A percentile compares a stretch with the other conserved stretches of the same genome.
Conservation (phyloP, 1,140 invertebrate genomes). For the Hycleus cichorii region DNA sequence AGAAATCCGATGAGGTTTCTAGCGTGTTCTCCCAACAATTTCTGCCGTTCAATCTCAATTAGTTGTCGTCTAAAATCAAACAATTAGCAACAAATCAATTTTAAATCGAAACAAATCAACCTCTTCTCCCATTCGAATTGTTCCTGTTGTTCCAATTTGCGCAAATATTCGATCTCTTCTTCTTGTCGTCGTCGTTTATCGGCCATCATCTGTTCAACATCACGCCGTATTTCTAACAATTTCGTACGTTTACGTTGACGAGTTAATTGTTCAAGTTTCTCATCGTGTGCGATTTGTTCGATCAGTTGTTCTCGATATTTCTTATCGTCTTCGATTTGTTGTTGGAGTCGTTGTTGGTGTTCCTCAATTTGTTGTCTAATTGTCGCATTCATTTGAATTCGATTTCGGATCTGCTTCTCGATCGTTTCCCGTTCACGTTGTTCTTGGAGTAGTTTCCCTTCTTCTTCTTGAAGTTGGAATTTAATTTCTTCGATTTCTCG, state of each 20-base stretch:
- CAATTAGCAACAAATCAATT: background rate
- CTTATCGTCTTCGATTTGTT: constrained; percentile 30
- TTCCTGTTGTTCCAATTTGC: constrained; percentile 32
- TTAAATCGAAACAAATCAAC: constrained; percentile 17
- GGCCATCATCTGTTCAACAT: constrained; percentile 35
- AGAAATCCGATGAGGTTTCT: constrained; percentile 40
- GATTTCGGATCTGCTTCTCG: constrained; percentile 28
- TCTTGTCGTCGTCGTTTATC: constrained; percentile 31
- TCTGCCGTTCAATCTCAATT: constrained; percentile 42
- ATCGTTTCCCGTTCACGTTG: constrained; percentile 26
- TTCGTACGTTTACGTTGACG: constrained; percentile 34
- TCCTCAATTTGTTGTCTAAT: constrained; percentile 30
- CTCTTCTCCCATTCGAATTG: constrained; percentile 33
- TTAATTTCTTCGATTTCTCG: constrained; percentile 36
- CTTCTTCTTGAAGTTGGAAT: constrained; percentile 32
- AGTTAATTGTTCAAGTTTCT: constrained; percentile 36
- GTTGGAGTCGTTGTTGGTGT: constrained; percentile 21
- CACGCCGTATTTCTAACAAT: constrained; percentile 34
- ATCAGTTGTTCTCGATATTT: constrained; percentile 35
- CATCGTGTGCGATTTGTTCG: constrained; percentile 34
- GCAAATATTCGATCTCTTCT: constrained; percentile 33
- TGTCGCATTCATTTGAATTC: constrained; percentile 26
- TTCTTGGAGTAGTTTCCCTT: constrained; percentile 31
- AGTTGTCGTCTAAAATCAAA: constrained; percentile 34
- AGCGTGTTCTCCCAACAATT: constrained; percentile 41